Evolutionary conservation across 2,797 vertebrate genomes (phyloP), one percentile per base, ranked within the genome.

Genomic region (Lepilemur septentrionalis): DNA sequence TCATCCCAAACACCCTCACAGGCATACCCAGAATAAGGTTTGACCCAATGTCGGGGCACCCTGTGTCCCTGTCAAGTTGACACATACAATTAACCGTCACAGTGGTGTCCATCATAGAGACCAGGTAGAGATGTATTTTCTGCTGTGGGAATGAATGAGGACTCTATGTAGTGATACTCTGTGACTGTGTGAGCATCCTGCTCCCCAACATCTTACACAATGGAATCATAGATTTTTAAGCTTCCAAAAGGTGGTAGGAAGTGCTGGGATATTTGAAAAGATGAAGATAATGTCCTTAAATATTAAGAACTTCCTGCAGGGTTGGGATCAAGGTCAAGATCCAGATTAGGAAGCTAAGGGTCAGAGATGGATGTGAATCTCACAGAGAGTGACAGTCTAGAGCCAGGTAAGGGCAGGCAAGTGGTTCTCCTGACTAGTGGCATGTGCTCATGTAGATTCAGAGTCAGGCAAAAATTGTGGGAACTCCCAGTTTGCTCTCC

Each of bases 81-180:
- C 8, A 20, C 5, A 41, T 43, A 69, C 28, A 41, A 22, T 17
- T 25, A 14, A 8, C 22, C 4, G 0, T 8, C 1, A 15, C 5
- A 41, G 17, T 15, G 38, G 35, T 22, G 32, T 63, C 38, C 17
- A 1, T 69, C 46, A 43, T 13, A 30, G 5, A 9, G 23, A 38
- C 15, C 30, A 0, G 0, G 7, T 12, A 5, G 13, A 35, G 43
- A 4, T 43, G 1, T 10, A 8, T 50, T 48, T 46, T 32, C 17
- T 30, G 4, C 2, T 1, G 0, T 2, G 18, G 61, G 55, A 35
- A 12, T 28, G 30, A 70, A n/a, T 1, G 69, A 38, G 50, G 52
- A 57, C 4, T 55, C 35, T 3, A 0, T 12, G 38, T 10, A n/a
- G 32, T 23, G 65, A 55, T 6, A 11, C 30, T 30, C 63, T 28